These are phyloP conservation scores for Phataginus tetradactyla DNA, from an alignment of 2,797 vertebrate genomes.

Conservation along the genomic window DNA sequence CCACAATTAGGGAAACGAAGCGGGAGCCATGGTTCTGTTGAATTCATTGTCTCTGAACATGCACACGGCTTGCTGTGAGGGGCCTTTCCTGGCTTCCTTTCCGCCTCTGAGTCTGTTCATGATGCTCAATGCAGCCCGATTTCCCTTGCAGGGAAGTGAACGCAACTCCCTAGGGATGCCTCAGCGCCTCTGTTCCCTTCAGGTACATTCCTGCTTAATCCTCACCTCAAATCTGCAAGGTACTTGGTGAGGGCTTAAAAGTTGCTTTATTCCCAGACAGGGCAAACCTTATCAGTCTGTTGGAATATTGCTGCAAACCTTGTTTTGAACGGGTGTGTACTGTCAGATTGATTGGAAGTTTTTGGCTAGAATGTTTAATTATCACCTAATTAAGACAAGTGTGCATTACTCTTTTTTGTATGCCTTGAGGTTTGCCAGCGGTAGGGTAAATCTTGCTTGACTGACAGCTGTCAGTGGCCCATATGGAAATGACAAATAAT, in stretches of 20 bases:
- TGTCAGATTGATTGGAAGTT: slow-evolving; percentile 78
- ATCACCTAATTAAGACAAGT: slow-evolving; percentile 75
- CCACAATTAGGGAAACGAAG: not conserved
- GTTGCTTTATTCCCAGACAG: not conserved
- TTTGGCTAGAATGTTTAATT: slow-evolving; percentile 78
- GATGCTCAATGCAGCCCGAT: not conserved
- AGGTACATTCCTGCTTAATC: not conserved
- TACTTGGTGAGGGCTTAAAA: slow-evolving; percentile 5
- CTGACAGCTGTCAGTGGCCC: slow-evolving; percentile 78
- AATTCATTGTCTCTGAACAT: not conserved
- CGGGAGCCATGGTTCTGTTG: fast-evolving
- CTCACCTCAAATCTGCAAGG: slow-evolving; percentile 1
- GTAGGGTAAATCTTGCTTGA: slow-evolving; percentile 65
- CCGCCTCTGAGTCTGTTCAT: no score
- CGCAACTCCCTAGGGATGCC: not conserved
- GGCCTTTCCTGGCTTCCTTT: not conserved
- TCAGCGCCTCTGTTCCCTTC: not conserved
- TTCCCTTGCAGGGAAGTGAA: not conserved
- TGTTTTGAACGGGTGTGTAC: slow-evolving; percentile 63
- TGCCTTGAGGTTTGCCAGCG: slow-evolving; percentile 72
- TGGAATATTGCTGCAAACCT: slow-evolving; percentile 60
- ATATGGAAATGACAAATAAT: slow-evolving; percentile 69
- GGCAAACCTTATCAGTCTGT: slow-evolving; percentile 59
- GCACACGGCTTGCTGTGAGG: fast-evolving
- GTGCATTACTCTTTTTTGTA: slow-evolving; percentile 65